Percentiles rank a stretch among this genome's conserved stretches.
Conservation (phyloP, 2,888 invertebrate genomes). For the Apamea monoglypha region DNA sequence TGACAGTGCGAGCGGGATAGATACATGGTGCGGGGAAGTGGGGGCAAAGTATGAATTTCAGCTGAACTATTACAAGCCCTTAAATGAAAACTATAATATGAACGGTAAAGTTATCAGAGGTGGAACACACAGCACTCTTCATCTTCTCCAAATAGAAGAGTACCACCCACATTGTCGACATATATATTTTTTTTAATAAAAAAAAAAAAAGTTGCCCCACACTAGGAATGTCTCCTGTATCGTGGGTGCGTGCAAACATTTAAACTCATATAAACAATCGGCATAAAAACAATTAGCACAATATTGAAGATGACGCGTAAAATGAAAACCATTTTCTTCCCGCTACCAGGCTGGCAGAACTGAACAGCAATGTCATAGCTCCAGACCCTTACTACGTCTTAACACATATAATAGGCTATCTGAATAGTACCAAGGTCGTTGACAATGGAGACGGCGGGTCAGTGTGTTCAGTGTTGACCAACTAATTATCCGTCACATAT, state of each 20-base stretch:
- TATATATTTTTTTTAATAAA: too few relatives aligned
- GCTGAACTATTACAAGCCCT: too few relatives aligned
- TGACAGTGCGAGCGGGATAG: too few relatives aligned
- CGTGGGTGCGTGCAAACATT: too few relatives aligned
- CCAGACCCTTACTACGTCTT: constrained; percentile 55
- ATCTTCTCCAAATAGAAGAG: neutral
- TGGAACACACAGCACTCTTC: neutral
- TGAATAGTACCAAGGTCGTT: constrained; percentile 75
- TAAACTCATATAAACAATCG: too few relatives aligned
- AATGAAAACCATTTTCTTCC: constrained; percentile 12
- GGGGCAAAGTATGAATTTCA: too few relatives aligned
- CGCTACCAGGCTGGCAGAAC: constrained; percentile 46
- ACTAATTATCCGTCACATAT: constrained; percentile 72
- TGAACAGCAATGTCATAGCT: constrained; percentile 19
- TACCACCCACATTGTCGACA: neutral
- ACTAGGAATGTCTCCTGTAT: too few relatives aligned
- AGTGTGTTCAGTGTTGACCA: constrained; percentile 75
- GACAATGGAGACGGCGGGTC: constrained; percentile 76
- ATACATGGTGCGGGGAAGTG: too few relatives aligned
- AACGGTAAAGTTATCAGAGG: neutral
- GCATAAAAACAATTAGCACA: too few relatives aligned
- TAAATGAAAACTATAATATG: neutral
- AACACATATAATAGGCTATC: constrained; percentile 48
- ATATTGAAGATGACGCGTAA: neutral
- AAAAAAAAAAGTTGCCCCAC: too few relatives aligned